Evolutionary conservation across 2,888 invertebrate genomes (phyloP).

Genomic region (Amiota minor): DNA sequence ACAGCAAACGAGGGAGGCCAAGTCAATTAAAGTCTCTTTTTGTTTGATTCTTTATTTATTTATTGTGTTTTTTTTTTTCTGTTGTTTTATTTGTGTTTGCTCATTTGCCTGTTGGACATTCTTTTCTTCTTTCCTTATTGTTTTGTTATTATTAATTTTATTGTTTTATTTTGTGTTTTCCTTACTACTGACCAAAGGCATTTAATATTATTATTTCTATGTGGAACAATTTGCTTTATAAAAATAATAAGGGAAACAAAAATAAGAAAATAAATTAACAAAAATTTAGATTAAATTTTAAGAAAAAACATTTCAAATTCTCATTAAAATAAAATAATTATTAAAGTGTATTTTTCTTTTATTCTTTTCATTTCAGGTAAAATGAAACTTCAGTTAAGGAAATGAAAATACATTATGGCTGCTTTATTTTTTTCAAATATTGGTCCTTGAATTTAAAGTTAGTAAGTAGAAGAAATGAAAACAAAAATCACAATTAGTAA

Average conservation of each 20-base stretch:
- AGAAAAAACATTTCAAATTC: background rate
- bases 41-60: slow-evolving; percentile 20
- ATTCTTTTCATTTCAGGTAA: slow-evolving; percentile 11
- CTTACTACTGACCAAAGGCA: slow-evolving; percentile 4
- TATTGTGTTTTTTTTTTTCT: slow-evolving; percentile 11
- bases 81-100: slow-evolving; percentile 25
- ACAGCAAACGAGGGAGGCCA: background rate
- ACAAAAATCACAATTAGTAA: background rate
- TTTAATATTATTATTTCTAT: background rate
- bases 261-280: background rate
- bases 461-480: background rate
- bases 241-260: background rate
- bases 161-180: background rate
- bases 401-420: no score
- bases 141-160: slow-evolving; percentile 25
- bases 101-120: background rate
- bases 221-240: background rate
- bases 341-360: background rate
- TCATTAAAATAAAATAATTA: background rate
- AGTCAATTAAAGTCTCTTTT: background rate
- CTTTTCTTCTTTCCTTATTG: background rate
- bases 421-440: no score
- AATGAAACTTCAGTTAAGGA: background rate
- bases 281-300: background rate
- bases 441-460: background rate